A percentile compares a stretch with the other conserved stretches of the same genome.
Conservation (phyloP, 2,888 invertebrate species). For the Rhodophaea formosa region DNA sequence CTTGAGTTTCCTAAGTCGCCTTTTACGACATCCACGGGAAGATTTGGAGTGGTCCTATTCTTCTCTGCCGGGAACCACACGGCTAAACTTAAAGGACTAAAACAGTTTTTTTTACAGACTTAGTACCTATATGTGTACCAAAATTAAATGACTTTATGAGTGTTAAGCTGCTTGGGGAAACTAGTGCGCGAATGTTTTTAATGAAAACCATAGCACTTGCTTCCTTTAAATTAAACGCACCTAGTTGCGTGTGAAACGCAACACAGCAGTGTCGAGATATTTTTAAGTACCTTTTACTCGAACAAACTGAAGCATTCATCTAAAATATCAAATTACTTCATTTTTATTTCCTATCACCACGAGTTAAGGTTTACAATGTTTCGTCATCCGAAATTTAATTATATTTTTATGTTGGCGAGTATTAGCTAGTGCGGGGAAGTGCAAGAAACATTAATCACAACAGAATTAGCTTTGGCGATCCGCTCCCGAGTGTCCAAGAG, state of each 20-base stretch:
- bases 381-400: constrained; percentile 21
- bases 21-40: too few relatives aligned
- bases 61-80: too few relatives aligned
- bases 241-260: constrained; percentile 79
- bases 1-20: too few relatives aligned
- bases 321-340: constrained; percentile 11
- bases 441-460: constrained; percentile 78
- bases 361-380: constrained; percentile 41
- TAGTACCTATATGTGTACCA: too few relatives aligned
- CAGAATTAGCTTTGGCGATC: constrained; percentile 80
- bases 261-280: constrained; percentile 65
- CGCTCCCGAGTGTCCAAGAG: constrained; percentile 72
- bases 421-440: constrained; percentile 62
- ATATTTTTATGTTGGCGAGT: constrained; percentile 37
- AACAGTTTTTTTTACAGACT: too few relatives aligned
- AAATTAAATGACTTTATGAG: too few relatives aligned
- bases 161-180: too few relatives aligned
- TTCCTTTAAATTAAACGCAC: constrained; percentile 63
- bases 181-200: not conserved
- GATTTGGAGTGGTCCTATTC: too few relatives aligned
- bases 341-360: not conserved
- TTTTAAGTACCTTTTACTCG: constrained; percentile 50
- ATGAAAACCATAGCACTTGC: constrained; percentile 52
- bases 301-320: constrained; percentile 22
- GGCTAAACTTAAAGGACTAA: too few relatives aligned